Base-by-base conservation (phyloP, 2,888 invertebrate genomes). In the Brenthis hecate region DNA sequence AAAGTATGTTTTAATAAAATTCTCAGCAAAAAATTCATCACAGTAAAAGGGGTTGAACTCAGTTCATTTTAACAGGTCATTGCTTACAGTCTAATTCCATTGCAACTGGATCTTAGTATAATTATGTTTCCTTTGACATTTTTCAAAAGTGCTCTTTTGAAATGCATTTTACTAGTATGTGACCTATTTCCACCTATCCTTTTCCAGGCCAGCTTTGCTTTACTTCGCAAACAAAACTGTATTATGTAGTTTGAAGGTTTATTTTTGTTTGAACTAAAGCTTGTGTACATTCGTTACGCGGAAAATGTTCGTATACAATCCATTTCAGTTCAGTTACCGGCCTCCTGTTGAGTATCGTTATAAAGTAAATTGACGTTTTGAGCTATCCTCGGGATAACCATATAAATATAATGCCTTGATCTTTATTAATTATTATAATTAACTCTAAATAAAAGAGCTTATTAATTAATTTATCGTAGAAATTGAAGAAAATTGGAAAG, bases 101-200 rank as follows among this genome's bases (percentile, higher is more conserved):
- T 65, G 61, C 57, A 63, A 57, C 61, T 60, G 63, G 54, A 68
- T 70, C 69, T 74, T 68, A 68, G 66, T 71, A 68, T 73, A 71
- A 74, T 74, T 73, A 73, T 68, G 71, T 71, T 70, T 60, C 71
- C 65, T 74, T 74, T 74, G 71, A 73, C 68, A 71, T 65, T 70
- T 69, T 73, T 74, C 64, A 71, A 73, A 71, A 71, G 69, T 62
- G 68, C 68, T 65, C 70, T 69, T 71, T 73, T 68, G 56, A 71
- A 64, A 70, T 68, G 69, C 65, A 68, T 53, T 65, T 72, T 66
- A 55, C 65, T 68, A 36, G 65, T 65, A 55, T 73, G 65, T 73
- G 74, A 74, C 74, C 74, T 66, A 74, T 70, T 74, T 74, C 16
- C 61, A 66, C 71, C 64, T 66, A 71, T 69, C 71, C 71, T 71